Evolutionary conservation across 2,797 vertebrate species (phyloP).

Genomic region (Tarsius wallacei): DNA sequence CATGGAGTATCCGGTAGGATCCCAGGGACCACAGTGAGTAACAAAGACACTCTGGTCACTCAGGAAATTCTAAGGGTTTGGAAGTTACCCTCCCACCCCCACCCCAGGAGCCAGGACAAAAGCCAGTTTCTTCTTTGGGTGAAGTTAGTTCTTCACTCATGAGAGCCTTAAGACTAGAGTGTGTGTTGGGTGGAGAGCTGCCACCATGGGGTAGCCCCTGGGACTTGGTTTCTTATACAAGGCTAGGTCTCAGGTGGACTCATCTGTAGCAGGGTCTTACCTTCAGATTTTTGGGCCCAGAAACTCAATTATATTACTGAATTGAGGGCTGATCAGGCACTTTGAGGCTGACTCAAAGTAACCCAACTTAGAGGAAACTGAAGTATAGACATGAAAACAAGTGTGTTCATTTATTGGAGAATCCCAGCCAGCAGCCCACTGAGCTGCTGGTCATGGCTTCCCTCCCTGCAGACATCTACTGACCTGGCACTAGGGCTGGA

Average conservation of each 20-base stretch:
- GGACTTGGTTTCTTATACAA: not conserved
- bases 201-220: rapidly evolving
- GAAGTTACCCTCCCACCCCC: not conserved
- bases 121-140: not conserved
- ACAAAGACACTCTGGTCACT: not conserved
- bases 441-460: not conserved
- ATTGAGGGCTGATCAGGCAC: not conserved
- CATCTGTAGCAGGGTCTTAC: not conserved
- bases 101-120: not conserved
- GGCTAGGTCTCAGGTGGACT: not conserved
- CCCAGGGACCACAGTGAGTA: not conserved
- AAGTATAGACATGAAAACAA: not conserved
- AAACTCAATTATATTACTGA: not conserved
- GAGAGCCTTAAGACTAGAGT: not conserved
- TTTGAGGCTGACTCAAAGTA: not conserved
- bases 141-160: not conserved
- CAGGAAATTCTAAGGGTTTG: not conserved
- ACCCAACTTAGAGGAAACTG: not conserved
- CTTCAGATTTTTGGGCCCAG: not conserved
- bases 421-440: not conserved
- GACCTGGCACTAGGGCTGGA: not conserved
- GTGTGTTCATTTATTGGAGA: not conserved
- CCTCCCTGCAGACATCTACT: not conserved
- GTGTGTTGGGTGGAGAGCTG: too few species aligned
- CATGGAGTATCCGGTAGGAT: not conserved